Conservation (phyloP, 2,888 invertebrate species). For the Helicoverpa assulta region DNA sequence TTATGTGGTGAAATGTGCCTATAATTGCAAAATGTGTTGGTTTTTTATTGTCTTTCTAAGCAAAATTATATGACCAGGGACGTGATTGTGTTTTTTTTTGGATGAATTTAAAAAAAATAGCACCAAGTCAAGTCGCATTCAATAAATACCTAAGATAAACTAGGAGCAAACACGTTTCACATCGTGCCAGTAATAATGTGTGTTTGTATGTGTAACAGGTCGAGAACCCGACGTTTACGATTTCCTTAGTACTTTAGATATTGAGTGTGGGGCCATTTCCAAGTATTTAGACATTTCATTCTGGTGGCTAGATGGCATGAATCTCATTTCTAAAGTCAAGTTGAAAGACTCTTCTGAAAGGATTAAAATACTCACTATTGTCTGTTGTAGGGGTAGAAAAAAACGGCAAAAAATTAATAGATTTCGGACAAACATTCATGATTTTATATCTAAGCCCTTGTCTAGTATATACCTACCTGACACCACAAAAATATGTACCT, state of each 20-base stretch:
- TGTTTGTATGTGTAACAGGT: slow-evolving; percentile 24
- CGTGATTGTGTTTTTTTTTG: too few relatives aligned
- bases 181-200: slow-evolving; percentile 25
- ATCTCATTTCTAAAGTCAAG: too few relatives aligned
- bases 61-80: too few relatives aligned
- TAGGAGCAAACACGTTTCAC: slow-evolving; percentile 41
- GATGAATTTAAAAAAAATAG: background rate
- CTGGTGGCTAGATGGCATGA: too few relatives aligned
- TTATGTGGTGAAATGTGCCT: slow-evolving; percentile 2
- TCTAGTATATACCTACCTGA: too few relatives aligned
- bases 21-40: slow-evolving; percentile 6
- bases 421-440: too few relatives aligned
- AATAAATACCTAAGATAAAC: slow-evolving; percentile 24
- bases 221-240: slow-evolving; percentile 28
- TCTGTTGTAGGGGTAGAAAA: background rate
- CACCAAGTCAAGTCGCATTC: background rate
- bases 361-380: too few relatives aligned
- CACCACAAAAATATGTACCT: too few relatives aligned
- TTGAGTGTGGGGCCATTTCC: background rate
- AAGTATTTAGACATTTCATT: too few relatives aligned
- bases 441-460: too few relatives aligned
- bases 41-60: background rate
- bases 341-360: too few relatives aligned
- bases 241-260: slow-evolving; percentile 30
- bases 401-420: too few relatives aligned